Conservation (phyloP, 2,797 vertebrate genomes). For the Heteromormyrus szaboi region DNA sequence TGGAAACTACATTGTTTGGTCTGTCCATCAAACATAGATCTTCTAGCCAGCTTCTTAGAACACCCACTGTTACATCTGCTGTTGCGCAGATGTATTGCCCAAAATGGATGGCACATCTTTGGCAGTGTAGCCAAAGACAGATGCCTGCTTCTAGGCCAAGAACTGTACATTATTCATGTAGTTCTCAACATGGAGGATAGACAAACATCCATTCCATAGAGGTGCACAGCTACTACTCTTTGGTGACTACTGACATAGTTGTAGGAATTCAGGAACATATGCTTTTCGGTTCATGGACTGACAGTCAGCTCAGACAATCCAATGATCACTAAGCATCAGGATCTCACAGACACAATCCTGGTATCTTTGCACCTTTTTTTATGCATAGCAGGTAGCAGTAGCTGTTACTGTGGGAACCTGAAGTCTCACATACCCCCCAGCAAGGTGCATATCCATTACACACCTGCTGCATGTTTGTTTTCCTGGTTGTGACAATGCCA, state of each 20-base stretch:
- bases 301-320: neutral
- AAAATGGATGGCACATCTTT: neutral
- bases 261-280: neutral
- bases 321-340: neutral
- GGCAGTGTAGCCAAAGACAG: neutral
- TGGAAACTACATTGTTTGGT: neutral
- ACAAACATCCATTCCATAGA: neutral
- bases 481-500: neutral
- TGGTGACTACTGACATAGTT: neutral
- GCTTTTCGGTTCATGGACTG: neutral
- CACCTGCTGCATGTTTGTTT: neutral
- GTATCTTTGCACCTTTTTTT: neutral
- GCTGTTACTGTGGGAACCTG: neutral
- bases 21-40: neutral
- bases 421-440: neutral
- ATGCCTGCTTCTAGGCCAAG: neutral
- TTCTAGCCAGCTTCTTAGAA: neutral
- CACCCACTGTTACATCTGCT: neutral
- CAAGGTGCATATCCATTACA: neutral
- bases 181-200: neutral
- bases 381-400: neutral
- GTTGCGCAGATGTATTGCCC: neutral
- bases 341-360: neutral
- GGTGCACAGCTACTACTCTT: neutral
- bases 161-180: neutral